phyloP scores from a whole-genome alignment of 2,797 vertebrate species.

The Pantherophis vulpinus region DNA sequence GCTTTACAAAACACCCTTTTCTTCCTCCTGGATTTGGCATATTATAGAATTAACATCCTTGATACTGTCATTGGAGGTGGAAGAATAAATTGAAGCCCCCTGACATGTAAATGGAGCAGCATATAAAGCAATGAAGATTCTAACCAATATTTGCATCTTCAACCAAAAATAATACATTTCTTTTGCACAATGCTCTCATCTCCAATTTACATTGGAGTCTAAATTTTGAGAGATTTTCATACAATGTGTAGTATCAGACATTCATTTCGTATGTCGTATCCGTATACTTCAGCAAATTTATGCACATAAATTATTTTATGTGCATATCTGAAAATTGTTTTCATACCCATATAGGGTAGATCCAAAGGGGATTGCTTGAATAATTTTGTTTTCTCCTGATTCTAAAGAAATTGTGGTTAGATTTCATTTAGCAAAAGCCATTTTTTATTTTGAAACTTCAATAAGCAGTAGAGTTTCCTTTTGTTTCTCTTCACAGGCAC shows the following conservation, averaged over 20 bases:
- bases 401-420: neutral
- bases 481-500: neutral
- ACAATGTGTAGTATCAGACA: neutral
- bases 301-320: neutral
- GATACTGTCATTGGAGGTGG: neutral
- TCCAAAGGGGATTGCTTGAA: neutral
- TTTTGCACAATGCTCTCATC: neutral
- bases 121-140: neutral
- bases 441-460: neutral
- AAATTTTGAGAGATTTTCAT: neutral
- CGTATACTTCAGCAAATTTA: neutral
- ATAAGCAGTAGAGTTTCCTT: neutral
- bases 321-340: neutral
- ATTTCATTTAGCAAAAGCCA: neutral
- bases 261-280: neutral
- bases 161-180: neutral
- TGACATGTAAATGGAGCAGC: neutral
- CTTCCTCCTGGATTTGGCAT: neutral
- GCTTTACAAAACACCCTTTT: neutral
- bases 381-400: neutral
- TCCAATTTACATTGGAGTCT: neutral
- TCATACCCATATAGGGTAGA: neutral
- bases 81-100: neutral
- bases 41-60: neutral
- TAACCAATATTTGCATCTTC: neutral